Percentiles rank a stretch among this genome's conserved stretches.
Conservation (phyloP, 2,113 vertebrate species). For the Monopterus albus region DNA sequence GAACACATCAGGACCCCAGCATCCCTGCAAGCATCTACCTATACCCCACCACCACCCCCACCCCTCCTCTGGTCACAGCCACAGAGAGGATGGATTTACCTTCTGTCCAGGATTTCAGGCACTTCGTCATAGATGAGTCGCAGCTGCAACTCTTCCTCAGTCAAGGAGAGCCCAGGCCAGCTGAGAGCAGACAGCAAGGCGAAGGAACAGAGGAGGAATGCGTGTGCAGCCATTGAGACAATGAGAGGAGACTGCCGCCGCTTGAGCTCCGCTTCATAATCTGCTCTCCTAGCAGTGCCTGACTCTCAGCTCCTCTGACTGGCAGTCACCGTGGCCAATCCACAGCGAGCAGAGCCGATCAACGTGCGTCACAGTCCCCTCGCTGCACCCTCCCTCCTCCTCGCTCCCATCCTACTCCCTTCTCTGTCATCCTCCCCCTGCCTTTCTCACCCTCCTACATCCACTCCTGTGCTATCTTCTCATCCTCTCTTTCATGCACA, state of each 20-base stretch:
- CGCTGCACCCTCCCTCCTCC: conserved; percentile 46
- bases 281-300: conserved; percentile 82
- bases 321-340: conserved; percentile 75
- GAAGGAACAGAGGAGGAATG: conserved; percentile 78
- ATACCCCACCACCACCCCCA: conserved; percentile 27
- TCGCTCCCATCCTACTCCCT: conserved; percentile 21
- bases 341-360: conserved; percentile 56
- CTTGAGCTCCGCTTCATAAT: conserved; percentile 84
- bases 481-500: conserved; percentile 59
- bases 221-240: conserved; percentile 86
- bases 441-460: conserved; percentile 64
- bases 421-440: conserved; percentile 61
- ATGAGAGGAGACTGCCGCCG: conserved; percentile 80
- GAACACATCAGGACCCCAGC: conserved; percentile 72
- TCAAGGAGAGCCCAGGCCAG: conserved; percentile 68
- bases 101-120: conserved; percentile 84
- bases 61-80: conserved; percentile 48
- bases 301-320: conserved; percentile 74
- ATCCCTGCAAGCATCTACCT: conserved; percentile 63
- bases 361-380: conserved; percentile 79
- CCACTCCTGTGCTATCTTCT: conserved; percentile 53
- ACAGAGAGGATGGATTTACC: conserved; percentile 75
- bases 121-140: conserved; percentile 81
- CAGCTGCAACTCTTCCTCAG: conserved; percentile 66
- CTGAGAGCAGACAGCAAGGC: conserved; percentile 75